Evolutionary conservation across 2,888 invertebrate species (phyloP).

Genomic region (Sepiola atlantica): DNA sequence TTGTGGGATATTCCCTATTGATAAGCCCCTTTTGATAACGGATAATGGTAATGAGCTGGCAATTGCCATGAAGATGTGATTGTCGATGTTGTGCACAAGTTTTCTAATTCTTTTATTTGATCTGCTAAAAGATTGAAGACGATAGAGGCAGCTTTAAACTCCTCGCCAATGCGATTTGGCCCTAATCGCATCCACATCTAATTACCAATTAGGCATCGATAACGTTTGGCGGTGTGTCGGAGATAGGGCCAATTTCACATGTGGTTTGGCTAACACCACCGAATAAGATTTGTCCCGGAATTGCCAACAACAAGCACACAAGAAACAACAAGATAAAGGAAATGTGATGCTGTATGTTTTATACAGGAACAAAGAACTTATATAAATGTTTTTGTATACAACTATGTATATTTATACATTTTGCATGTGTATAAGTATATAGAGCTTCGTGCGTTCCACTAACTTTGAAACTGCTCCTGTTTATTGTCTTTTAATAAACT

Average conservation of each 20-base stretch:
- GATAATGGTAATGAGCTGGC: conserved; percentile 11
- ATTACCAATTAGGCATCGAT: not conserved
- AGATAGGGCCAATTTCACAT: not conserved
- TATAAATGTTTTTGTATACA: not conserved
- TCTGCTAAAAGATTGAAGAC: not conserved
- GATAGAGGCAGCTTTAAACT: not conserved
- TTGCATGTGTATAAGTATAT: not conserved
- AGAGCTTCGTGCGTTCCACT: not conserved
- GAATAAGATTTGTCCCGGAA: not conserved
- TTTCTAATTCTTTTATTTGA: conserved; percentile 23
- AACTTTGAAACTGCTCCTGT: too few species aligned
- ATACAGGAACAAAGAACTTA: not conserved
- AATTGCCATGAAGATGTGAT: not conserved
- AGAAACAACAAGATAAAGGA: not conserved
- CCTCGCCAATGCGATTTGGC: not conserved
- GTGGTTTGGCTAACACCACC: not conserved
- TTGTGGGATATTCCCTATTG: not conserved
- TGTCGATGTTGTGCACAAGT: not conserved
- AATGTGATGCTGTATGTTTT: too few species aligned
- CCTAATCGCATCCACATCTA: not conserved
- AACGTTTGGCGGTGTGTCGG: not conserved
- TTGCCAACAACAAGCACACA: not conserved
- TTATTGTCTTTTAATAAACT: too few species aligned
- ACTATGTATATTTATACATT: not conserved
- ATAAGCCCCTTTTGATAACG: conserved; percentile 32